Percentiles rank a stretch among this genome's conserved stretches.
These are phyloP conservation scores for Nephrocerus scutellatus DNA, from an alignment of 2,888 invertebrate genomes.

Conservation along the genomic window DNA sequence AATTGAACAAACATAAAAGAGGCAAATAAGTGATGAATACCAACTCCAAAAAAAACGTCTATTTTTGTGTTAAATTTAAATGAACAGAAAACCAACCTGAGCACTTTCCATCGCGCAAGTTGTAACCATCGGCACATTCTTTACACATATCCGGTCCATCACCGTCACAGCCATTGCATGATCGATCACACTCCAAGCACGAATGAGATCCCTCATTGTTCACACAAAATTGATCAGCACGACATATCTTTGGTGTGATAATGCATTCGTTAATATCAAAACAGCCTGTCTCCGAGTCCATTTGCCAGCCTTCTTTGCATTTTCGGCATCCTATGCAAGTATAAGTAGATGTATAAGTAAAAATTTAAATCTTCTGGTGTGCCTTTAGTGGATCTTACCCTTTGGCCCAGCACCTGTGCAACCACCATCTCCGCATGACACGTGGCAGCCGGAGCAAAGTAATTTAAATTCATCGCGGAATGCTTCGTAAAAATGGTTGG, in stretches of 20 bases:
- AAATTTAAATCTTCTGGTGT: no score
- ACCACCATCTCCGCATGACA: slow-evolving; percentile 67
- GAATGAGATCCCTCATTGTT: slow-evolving; percentile 79
- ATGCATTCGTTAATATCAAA: slow-evolving; percentile 80
- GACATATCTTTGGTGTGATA: slow-evolving; percentile 50
- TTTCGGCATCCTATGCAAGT: slow-evolving; percentile 49
- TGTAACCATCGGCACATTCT: slow-evolving; percentile 68
- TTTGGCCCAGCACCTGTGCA: slow-evolving; percentile 64
- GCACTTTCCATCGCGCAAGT: slow-evolving; percentile 68
- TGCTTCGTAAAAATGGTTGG: slow-evolving; percentile 62
- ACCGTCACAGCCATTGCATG: slow-evolving; percentile 77
- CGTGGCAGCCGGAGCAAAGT: slow-evolving; percentile 71
- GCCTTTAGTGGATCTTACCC: slow-evolving; percentile 48
- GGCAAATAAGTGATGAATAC: background rate
- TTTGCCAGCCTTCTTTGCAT: slow-evolving; percentile 64
- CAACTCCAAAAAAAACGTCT: slow-evolving; percentile 6
- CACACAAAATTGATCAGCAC: slow-evolving; percentile 72
- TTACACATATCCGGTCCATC: slow-evolving; percentile 89
- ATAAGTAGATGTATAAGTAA: background rate
- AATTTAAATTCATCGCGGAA: slow-evolving; percentile 68
- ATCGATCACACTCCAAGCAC: slow-evolving; percentile 72
- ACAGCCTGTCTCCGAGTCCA: slow-evolving; percentile 72
- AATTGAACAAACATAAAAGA: background rate
- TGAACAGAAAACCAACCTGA: slow-evolving; percentile 55
- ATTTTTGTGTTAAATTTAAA: background rate